A percentile compares a stretch with the other conserved stretches of the same genome.
Conservation (phyloP, 1,140 invertebrate species). For the Akabosia matsudoensis region DNA sequence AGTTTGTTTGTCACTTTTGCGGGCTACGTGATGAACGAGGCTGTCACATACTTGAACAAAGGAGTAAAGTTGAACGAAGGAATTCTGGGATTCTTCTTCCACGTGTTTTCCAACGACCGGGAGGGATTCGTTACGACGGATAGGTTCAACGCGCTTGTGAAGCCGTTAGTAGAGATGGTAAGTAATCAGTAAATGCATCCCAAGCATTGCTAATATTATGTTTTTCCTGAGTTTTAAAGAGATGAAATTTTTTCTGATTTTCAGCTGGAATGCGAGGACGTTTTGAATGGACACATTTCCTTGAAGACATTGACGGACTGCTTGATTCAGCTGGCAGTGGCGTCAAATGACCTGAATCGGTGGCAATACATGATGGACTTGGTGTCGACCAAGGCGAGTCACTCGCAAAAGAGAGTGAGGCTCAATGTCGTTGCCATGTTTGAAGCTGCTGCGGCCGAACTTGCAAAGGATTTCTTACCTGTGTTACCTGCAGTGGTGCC, state of each 20-base stretch:
- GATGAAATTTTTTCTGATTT: background rate
- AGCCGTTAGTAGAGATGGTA: conserved; percentile 45
- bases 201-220: background rate
- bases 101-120: conserved; percentile 46
- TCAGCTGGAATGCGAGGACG: conserved; percentile 40
- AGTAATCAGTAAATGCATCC: too few relatives aligned
- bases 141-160: conserved; percentile 41
- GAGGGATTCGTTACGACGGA: conserved; percentile 46
- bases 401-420: conserved; percentile 48
- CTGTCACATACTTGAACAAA: conserved; percentile 63
- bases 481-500: conserved; percentile 77
- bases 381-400: conserved; percentile 37
- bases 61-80: conserved; percentile 47
- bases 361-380: conserved; percentile 46
- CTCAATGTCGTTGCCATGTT: conserved; percentile 61
- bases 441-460: conserved; percentile 67
- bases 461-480: conserved; percentile 76
- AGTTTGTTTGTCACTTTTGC: conserved; percentile 86
- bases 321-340: conserved; percentile 42
- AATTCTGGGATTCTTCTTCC: conserved; percentile 42
- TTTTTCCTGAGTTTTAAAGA: too few relatives aligned
- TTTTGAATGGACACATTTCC: conserved; percentile 33
- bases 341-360: conserved; percentile 45
- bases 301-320: conserved; percentile 35
- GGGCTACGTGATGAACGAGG: conserved; percentile 75